Evolutionary conservation across 2,113 vertebrate species (phyloP).

Genomic region (Xerus inauris): DNA sequence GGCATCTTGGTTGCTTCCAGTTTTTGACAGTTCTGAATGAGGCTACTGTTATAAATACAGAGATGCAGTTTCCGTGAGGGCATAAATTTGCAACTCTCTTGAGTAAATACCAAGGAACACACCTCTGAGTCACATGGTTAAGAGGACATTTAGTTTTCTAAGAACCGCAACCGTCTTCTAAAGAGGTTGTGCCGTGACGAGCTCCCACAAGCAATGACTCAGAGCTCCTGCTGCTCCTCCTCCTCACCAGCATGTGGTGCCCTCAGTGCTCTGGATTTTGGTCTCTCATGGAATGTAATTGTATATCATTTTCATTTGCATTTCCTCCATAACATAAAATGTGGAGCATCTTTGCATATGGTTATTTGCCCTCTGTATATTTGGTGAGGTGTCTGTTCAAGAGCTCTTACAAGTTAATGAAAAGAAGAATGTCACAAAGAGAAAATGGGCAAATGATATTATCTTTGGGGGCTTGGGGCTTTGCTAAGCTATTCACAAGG

Average conservation of each 20-base stretch:
- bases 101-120: not conserved
- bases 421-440: not conserved
- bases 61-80: too few species aligned
- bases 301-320: not conserved
- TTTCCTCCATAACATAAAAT: not conserved
- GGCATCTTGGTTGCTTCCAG: not conserved
- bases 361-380: not conserved
- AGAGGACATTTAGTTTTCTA: not conserved
- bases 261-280: not conserved
- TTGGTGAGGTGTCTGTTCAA: not conserved
- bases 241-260: not conserved
- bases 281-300: not conserved
- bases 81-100: not conserved
- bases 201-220: too few species aligned
- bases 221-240: not conserved
- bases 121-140: not conserved
- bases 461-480: not conserved
- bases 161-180: not conserved
- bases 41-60: not conserved
- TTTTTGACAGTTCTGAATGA: not conserved
- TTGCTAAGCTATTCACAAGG: not conserved
- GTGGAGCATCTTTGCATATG: too few species aligned
- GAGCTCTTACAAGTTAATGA: slow-evolving; percentile 24
- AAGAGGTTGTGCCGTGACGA: not conserved
- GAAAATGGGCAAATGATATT: not conserved